Evolutionary conservation across 2,113 vertebrate genomes (phyloP).

Genomic region (Chloropsis cyanopogon): DNA sequence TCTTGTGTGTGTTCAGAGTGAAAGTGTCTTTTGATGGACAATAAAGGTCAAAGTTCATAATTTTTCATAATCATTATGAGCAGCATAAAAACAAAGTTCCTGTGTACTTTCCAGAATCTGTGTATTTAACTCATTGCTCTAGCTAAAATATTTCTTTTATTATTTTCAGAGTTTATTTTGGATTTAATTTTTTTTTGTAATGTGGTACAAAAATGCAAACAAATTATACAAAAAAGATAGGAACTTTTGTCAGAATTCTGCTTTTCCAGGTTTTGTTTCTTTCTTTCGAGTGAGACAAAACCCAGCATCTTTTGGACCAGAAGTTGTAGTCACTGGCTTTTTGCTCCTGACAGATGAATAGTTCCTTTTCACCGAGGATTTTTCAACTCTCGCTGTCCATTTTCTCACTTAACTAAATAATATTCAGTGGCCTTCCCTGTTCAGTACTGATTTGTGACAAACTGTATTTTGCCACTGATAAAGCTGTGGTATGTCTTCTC

Average conservation of each 20-base stretch:
- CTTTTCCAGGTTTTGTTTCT: background rate
- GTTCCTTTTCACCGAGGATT: background rate
- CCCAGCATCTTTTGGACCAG: background rate
- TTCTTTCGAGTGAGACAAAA: background rate
- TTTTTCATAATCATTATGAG: conserved; percentile 34
- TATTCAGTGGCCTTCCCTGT: background rate
- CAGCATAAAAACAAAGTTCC: background rate
- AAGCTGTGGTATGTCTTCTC: background rate
- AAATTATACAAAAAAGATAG: background rate
- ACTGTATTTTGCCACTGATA: background rate
- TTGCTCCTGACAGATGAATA: background rate
- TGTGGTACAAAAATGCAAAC: background rate
- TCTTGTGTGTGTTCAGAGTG: background rate
- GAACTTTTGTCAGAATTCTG: background rate
- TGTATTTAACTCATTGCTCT: background rate
- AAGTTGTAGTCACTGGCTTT: background rate
- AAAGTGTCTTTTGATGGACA: conserved; percentile 53
- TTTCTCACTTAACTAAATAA: background rate
- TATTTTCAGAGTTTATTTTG: background rate
- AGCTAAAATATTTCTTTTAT: background rate
- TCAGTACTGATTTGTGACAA: background rate
- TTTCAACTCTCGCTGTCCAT: background rate
- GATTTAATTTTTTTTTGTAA: background rate
- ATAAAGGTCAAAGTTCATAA: conserved; percentile 47
- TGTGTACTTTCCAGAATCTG: background rate